Base-by-base conservation (phyloP, 2,797 vertebrate genomes). In the Hoplostethus atlanticus region DNA sequence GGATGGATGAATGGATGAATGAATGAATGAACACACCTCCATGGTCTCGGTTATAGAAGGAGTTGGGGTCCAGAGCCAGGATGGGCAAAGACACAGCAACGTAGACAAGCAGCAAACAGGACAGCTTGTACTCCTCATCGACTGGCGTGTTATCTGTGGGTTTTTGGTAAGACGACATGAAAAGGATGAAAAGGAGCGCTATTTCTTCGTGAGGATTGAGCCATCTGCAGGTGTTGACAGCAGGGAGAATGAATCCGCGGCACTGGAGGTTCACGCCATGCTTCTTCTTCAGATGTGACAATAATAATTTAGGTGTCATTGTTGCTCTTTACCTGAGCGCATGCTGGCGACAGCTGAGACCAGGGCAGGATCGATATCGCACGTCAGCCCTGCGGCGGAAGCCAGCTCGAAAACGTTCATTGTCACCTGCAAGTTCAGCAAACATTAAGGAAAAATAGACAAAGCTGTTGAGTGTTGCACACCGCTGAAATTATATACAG, bases 51-150 rank as follows among this genome's bases (percentile, higher is more conserved):
- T 73, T 96, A 84, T 96, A 99, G 87, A 87, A 7, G 0, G 97
- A 96, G 15, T 94, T 92, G 0, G 93, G 76, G 76, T 98, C 97
- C 0, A 91, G 76, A 55, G 97, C 95, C 66, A 99, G 86, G 10
- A 84, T 79, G 0, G 97, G 98, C 79, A 99, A 91, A 36, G 97
- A 96, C 67, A 97, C 96, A 0, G 97, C 97, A 12, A 98, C 69
- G 17, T 96, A 98, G 74, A 98, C 94, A 68, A 99, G 91, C n/a
- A 99, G 95, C 83, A 99, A 89, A 42, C 95, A 96, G 59, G 95
- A 93, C 79, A 96, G 85, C 84, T 97, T 98, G 90, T 96, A 97
- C 54, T 99, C 98, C 71, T 98, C 97, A 57, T 98, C 98, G 0
- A 89, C 52, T 21, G 97, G 96, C 0, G 87, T 89, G 85, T 91